These are phyloP conservation scores for Spatulosminthurus flaviceps DNA, from an alignment of 2,888 invertebrate genomes.

Conservation along the genomic window DNA sequence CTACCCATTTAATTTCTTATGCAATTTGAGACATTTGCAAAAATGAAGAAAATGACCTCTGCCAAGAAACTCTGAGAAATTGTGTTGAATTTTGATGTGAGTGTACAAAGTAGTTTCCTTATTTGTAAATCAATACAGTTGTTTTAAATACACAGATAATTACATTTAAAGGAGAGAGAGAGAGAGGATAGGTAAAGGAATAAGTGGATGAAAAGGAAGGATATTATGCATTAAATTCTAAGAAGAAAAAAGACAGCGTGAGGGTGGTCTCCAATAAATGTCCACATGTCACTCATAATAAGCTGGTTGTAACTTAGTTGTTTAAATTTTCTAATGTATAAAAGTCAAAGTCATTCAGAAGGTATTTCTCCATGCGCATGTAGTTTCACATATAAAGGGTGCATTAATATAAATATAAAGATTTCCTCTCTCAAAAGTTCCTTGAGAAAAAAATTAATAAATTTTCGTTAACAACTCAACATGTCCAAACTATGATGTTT, in stretches of 20 bases:
- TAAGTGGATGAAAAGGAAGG: not conserved
- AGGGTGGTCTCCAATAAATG: constrained; percentile 11
- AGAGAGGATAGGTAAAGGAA: not conserved
- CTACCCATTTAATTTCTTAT: not conserved
- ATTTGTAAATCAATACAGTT: no score
- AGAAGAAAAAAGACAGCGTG: not conserved
- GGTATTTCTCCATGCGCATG: no score
- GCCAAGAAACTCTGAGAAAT: no score
- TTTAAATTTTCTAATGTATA: not conserved
- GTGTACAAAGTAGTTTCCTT: no score
- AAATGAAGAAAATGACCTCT: no score
- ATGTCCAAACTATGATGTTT: not conserved
- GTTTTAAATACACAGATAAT: not conserved
- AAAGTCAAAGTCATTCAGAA: no score
- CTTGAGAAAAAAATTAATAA: not conserved
- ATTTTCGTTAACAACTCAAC: not conserved
- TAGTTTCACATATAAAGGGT: no score
- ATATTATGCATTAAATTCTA: not conserved
- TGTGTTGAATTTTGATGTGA: no score
- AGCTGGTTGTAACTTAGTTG: not conserved
- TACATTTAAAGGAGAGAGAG: not conserved
- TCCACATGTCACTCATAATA: constrained; percentile 26
- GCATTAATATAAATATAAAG: no score
- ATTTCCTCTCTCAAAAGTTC: not conserved
- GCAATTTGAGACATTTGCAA: not conserved